phyloP scores from a whole-genome alignment of 1,140 invertebrate species.

The Drosophila auraria region DNA sequence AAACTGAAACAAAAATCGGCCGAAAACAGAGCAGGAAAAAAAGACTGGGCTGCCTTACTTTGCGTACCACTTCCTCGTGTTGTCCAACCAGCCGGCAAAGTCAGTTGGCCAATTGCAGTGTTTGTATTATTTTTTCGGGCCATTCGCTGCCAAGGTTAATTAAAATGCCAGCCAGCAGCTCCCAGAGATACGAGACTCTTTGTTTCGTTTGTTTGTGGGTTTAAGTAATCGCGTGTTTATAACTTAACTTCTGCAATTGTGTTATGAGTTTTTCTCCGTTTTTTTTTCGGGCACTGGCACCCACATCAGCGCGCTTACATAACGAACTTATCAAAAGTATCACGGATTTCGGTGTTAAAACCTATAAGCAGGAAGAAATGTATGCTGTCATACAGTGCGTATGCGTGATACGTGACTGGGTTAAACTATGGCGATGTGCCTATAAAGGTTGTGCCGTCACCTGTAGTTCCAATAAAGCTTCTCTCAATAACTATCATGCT shows the following conservation, averaged over 20 bases:
- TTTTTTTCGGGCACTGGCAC: conserved; percentile 60
- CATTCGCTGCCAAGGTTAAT: conserved; percentile 82
- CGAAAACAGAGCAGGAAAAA: conserved; percentile 58
- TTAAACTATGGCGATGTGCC: conserved; percentile 32
- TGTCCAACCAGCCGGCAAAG: conserved; percentile 79
- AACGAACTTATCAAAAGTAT: conserved; percentile 75
- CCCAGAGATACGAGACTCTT: conserved; percentile 30
- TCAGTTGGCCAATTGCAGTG: conserved; percentile 80
- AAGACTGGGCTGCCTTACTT: conserved; percentile 73
- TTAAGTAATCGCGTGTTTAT: conserved; percentile 77
- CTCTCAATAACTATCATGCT: conserved; percentile 16
- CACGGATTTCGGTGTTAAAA: conserved; percentile 58
- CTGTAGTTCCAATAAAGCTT: conserved; percentile 33
- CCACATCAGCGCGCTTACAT: conserved; percentile 54
- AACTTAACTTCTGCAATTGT: conserved; percentile 64
- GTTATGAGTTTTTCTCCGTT: conserved; percentile 48
- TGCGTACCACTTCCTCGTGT: conserved; percentile 76
- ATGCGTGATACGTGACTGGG: conserved; percentile 70
- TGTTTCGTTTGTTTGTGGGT: conserved; percentile 15
- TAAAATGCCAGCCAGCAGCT: conserved; percentile 75
- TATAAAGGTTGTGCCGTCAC: conserved; percentile 41
- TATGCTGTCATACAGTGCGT: conserved; percentile 72
- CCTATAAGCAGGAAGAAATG: conserved; percentile 63
- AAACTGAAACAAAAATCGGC: conserved; percentile 8
- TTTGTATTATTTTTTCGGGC: conserved; percentile 62